phyloP scores from a whole-genome alignment of 2,797 vertebrate genomes.

The Cetoscarus ocellatus region DNA sequence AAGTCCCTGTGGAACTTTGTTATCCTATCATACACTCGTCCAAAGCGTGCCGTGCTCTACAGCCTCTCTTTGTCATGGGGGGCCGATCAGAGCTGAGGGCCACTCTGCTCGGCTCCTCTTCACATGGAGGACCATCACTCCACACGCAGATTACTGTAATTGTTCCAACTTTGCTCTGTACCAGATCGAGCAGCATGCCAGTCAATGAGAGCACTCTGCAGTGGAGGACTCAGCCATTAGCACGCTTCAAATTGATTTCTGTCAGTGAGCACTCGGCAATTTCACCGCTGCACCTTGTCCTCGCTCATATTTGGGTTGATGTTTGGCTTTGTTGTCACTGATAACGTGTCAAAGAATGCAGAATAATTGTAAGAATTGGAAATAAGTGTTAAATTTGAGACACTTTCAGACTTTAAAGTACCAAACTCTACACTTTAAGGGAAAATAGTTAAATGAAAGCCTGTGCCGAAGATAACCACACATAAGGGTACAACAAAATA shows the following conservation, averaged over 20 bases:
- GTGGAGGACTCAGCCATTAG: slow-evolving; percentile 68
- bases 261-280: slow-evolving; percentile 57
- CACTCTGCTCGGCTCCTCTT: slow-evolving; percentile 60
- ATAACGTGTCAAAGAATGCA: slow-evolving; percentile 37
- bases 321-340: slow-evolving; percentile 36
- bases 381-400: slow-evolving; percentile 19
- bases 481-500: no score
- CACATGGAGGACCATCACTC: slow-evolving; percentile 69
- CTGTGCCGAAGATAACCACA: not conserved
- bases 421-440: slow-evolving; percentile 1
- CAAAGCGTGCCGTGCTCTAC: slow-evolving; percentile 20
- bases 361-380: slow-evolving; percentile 19
- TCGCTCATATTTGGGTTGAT: slow-evolving; percentile 40
- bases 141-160: slow-evolving; percentile 73
- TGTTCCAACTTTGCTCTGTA: slow-evolving; percentile 70
- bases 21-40: slow-evolving; percentile 41
- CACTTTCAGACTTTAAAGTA: slow-evolving; percentile 1
- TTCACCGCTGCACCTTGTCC: slow-evolving; percentile 40
- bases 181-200: slow-evolving; percentile 53
- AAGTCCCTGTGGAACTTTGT: slow-evolving; percentile 15
- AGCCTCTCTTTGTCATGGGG: slow-evolving; percentile 34
- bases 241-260: slow-evolving; percentile 68
- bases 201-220: slow-evolving; percentile 69
- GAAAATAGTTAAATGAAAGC: not conserved
- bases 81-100: slow-evolving; percentile 58